A percentile compares a stretch with the other conserved stretches of the same genome.
Evolutionary conservation across 2,888 invertebrate species (phyloP).

Genomic region (Leptopterna dolabrata): DNA sequence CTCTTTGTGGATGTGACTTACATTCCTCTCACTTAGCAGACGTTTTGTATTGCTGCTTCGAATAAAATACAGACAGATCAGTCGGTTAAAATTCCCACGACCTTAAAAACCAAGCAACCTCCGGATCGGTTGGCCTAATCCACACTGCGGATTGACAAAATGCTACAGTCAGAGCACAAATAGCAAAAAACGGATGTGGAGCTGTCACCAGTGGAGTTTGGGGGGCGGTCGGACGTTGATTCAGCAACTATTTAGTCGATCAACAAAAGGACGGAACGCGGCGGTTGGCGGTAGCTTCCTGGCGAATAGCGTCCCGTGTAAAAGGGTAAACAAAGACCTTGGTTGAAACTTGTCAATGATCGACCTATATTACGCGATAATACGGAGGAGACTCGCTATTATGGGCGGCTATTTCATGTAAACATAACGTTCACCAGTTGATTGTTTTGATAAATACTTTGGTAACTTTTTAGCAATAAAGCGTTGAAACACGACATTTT

Average conservation of each 20-base stretch:
- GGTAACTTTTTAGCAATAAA: too few species aligned
- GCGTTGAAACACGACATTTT: too few species aligned
- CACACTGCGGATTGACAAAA: not conserved
- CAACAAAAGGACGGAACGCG: not conserved
- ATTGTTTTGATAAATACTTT: too few species aligned
- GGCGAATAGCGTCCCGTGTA: not conserved
- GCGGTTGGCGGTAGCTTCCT: not conserved
- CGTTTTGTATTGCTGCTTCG: too few species aligned
- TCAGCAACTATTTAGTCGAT: not conserved
- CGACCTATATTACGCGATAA: not conserved
- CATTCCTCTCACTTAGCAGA: too few species aligned
- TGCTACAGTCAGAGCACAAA: not conserved
- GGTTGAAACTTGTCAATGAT: conserved; percentile 9
- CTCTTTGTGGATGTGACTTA: too few species aligned
- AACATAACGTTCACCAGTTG: too few species aligned
- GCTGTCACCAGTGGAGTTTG: not conserved
- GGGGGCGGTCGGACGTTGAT: not conserved
- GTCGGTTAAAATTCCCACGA: too few species aligned
- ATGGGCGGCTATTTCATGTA: not conserved
- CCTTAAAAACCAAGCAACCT: too few species aligned
- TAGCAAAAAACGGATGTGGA: not conserved
- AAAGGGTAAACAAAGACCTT: not conserved
- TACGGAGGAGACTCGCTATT: not conserved
- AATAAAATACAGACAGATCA: too few species aligned
- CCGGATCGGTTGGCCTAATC: not conserved